Evolutionary conservation across 2,113 vertebrate species (phyloP), one percentile per base, ranked within the genome.

Genomic region (Ibidorhyncha struthersii): DNA sequence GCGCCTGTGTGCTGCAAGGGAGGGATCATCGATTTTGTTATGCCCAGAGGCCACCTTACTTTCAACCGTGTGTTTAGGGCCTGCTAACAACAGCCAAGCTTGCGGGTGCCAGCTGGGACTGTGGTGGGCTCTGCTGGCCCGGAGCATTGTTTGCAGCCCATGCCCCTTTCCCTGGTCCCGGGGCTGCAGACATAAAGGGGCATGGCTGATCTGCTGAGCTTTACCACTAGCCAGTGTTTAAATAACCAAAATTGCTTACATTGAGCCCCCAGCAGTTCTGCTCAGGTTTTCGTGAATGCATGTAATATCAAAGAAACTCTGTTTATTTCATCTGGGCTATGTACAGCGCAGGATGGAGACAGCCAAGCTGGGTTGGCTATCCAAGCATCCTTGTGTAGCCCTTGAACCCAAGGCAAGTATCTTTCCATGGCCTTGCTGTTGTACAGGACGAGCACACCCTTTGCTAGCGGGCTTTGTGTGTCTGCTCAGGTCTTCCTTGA

Each of bases 61-160:
- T 47, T 36, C 21, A 23, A 1, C 43, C 12, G 0, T 29, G 7
- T 9, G 13, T 70, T 27, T 26, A n/a, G 58, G 79, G 34, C 38
- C 38, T 34, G 55, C 32, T 50, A 20, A 25, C 13, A 17, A 10
- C 30, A 43, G 38, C 59, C 13, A 12, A 27, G 56, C 81, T 55
- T 0, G 3, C 0, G 2, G 17, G 52, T 43, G 45, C 59, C 21
- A 8, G 23, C 11, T 6, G 15, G 29, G 49, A 27, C 40, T 8
- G 1, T 25, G 71, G 32, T 62, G 56, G 62, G 78, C 12, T 14
- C 49, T 38, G 32, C 29, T 19, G 30, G n/a, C 30, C 83, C 3
- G 2, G 26, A 49, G 43, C 38, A 59, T 34, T 12, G 9, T 49
- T 71, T 32, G 73, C 32, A 58, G 32, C 27, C 30, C n/a, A 1